These are phyloP conservation scores for Eristalis arbustorum DNA, from an alignment of 2,888 invertebrate genomes.

Conservation along the genomic window DNA sequence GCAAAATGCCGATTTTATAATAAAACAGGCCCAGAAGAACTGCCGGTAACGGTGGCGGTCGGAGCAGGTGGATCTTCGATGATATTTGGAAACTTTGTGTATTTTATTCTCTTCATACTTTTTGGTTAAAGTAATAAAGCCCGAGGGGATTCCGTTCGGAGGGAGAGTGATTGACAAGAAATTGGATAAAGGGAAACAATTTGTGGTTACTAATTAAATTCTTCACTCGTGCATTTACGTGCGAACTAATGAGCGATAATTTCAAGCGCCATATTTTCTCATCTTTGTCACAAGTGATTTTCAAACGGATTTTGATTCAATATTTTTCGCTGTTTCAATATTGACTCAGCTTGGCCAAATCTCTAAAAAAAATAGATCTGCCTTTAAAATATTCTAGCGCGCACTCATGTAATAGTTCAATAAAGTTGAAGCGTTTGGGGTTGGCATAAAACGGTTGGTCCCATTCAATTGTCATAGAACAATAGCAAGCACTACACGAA, in stretches of 20 bases:
- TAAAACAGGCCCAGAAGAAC: slow-evolving; percentile 23
- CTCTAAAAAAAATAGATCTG: no score
- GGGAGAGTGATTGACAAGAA: slow-evolving; percentile 2
- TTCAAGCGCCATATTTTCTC: no score
- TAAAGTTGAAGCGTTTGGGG: no score
- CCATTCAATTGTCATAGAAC: no score
- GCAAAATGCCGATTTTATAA: slow-evolving; percentile 47
- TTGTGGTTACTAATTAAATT: neutral
- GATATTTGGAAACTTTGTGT: slow-evolving; percentile 10
- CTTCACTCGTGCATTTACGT: neutral
- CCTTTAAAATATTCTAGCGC: no score
- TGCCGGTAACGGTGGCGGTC: slow-evolving; percentile 3
- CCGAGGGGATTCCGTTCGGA: neutral
- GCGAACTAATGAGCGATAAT: neutral
- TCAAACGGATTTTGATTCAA: no score
- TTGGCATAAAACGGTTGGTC: no score
- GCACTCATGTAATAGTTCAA: no score
- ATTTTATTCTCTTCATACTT: neutral
- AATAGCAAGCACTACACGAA: no score
- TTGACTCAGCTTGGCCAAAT: no score
- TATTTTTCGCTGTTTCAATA: no score
- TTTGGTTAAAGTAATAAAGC: neutral
- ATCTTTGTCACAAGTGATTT: no score
- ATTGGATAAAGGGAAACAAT: neutral
- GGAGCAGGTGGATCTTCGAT: slow-evolving; percentile 45